These are phyloP conservation scores for Apantesis nais DNA, from an alignment of 2,888 invertebrate species.

Conservation along the genomic window DNA sequence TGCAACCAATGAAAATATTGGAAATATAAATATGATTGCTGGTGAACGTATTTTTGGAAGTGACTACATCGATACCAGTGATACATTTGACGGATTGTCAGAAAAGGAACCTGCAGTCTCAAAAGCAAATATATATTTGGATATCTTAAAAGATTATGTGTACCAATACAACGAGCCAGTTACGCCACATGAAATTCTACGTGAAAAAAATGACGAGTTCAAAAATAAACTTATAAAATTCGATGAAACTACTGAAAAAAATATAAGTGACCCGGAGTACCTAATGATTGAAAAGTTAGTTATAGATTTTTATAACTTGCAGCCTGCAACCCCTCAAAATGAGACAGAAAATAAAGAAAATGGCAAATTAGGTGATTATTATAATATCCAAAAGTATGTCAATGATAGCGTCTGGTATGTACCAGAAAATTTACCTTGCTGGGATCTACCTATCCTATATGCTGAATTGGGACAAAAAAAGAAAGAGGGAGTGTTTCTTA, in stretches of 20 bases:
- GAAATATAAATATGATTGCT: constrained; percentile 12
- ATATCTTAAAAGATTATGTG: constrained; percentile 51
- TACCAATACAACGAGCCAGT: constrained; percentile 16
- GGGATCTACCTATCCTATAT: constrained; percentile 72
- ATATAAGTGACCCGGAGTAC: constrained; percentile 26
- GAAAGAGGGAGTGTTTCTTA: constrained; percentile 60
- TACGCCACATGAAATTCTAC: constrained; percentile 13
- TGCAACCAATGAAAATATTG: constrained; percentile 35
- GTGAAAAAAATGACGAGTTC: constrained; percentile 4
- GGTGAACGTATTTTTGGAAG: constrained; percentile 13
- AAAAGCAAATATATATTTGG: constrained; percentile 22
- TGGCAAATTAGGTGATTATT: background rate
- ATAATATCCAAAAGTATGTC: constrained; percentile 8
- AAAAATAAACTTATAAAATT: background rate
- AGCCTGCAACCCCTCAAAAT: constrained; percentile 56
- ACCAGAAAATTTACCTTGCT: constrained; percentile 71
- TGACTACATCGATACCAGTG: constrained; percentile 17
- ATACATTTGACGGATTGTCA: constrained; percentile 20
- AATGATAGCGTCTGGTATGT: constrained; percentile 65
- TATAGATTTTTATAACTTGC: constrained; percentile 65
- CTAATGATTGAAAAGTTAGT: constrained; percentile 38
- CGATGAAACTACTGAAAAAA: constrained; percentile 9
- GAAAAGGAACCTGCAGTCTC: constrained; percentile 11
- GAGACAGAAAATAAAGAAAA: constrained; percentile 12
- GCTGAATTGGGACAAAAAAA: constrained; percentile 57